A percentile compares a stretch with the other conserved stretches of the same genome.
These are phyloP conservation scores for Orchesella cincta DNA, from an alignment of 1,140 invertebrate genomes.

Conservation along the genomic window DNA sequence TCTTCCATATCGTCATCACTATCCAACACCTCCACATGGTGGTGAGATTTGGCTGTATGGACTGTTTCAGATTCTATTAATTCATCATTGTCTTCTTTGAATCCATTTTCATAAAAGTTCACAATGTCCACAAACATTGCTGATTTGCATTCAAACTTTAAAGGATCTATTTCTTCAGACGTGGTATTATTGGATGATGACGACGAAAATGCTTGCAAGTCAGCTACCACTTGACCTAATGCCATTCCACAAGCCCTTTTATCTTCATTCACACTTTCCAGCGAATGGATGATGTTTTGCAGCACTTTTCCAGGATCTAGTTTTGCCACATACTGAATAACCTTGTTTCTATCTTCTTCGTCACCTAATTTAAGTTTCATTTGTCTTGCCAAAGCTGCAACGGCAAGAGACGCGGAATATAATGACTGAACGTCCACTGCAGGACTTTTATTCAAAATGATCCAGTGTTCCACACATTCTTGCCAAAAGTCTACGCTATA, in stretches of 20 bases:
- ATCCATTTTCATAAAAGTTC: conserved; percentile 32
- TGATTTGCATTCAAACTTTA: conserved; percentile 28
- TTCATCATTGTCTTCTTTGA: background rate
- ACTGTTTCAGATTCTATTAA: background rate
- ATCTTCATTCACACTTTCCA: conserved; percentile 35
- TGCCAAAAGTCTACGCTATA: conserved; percentile 1
- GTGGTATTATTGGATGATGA: background rate
- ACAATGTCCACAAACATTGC: conserved; percentile 27
- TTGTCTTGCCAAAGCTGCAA: conserved; percentile 35
- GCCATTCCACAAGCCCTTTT: conserved; percentile 45
- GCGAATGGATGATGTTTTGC: conserved; percentile 8
- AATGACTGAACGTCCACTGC: conserved; percentile 18
- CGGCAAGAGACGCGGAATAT: conserved; percentile 27
- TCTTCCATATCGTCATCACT: conserved; percentile 45
- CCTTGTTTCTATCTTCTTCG: background rate
- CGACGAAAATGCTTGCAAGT: background rate
- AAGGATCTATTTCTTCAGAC: background rate
- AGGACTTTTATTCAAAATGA: background rate
- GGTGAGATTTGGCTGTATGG: background rate
- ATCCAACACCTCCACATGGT: conserved; percentile 32
- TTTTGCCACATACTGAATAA: background rate
- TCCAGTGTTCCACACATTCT: conserved; percentile 33
- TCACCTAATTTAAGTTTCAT: conserved; percentile 12
- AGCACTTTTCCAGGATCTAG: background rate
- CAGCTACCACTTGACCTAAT: conserved; percentile 36